These are phyloP conservation scores for Zeugodacus cucurbitae DNA, from an alignment of 1,140 invertebrate genomes.

Conservation along the genomic window DNA sequence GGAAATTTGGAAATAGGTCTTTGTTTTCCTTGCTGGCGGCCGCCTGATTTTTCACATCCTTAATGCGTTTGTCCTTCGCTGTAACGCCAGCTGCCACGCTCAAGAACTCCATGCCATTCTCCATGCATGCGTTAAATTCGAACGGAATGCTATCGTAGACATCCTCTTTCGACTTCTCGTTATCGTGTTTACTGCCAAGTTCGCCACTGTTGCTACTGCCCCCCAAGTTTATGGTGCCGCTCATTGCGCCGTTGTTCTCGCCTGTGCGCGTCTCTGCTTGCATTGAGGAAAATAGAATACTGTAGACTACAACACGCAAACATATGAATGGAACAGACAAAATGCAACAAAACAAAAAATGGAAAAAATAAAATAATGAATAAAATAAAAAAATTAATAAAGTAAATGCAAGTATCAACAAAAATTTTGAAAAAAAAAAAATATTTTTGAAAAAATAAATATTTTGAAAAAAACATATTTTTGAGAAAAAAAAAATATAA, in stretches of 20 bases:
- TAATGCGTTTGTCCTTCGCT: constrained; percentile 84
- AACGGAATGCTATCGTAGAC: constrained; percentile 41
- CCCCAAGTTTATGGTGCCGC: not conserved
- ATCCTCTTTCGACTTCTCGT: constrained; percentile 42
- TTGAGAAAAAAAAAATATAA: no score
- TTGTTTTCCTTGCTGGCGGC: constrained; percentile 58
- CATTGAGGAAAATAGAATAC: constrained; percentile 58
- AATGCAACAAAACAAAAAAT: not conserved
- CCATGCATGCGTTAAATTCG: constrained; percentile 45
- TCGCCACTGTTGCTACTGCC: constrained; percentile 46
- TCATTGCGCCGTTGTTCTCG: not conserved
- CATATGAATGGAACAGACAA: not conserved
- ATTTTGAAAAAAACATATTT: no score
- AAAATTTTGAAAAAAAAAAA: not conserved
- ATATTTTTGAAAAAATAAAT: no score
- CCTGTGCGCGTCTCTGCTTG: constrained; percentile 54
- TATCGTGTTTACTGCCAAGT: constrained; percentile 40
- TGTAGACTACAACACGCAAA: constrained; percentile 50
- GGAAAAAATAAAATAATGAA: not conserved
- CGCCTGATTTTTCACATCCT: constrained; percentile 76
- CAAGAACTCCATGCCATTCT: constrained; percentile 66
- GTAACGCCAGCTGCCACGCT: constrained; percentile 84
- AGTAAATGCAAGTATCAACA: not conserved
- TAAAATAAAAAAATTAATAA: not conserved
- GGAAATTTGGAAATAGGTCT: constrained; percentile 52